Conservation (phyloP, 2,797 vertebrate genomes). For the Platyrinchus mystaceus region DNA sequence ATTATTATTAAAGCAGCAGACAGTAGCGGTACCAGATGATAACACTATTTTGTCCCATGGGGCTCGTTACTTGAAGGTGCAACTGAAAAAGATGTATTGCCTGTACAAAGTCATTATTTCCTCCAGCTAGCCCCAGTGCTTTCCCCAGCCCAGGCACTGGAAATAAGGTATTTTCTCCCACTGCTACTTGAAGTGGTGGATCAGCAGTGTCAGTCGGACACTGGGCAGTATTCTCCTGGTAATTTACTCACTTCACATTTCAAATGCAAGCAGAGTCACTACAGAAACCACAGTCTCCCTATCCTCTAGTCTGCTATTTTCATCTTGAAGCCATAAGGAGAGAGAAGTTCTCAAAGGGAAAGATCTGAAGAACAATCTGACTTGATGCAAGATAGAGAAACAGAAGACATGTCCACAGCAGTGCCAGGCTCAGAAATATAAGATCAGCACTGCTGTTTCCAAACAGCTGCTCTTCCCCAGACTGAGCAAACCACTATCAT, state of each 20-base stretch:
- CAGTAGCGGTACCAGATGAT: not conserved
- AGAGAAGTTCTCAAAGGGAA: not conserved
- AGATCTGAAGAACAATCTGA: not conserved
- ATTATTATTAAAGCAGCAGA: not conserved
- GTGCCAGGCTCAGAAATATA: not conserved
- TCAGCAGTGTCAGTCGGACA: not conserved
- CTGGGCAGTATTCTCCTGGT: not conserved
- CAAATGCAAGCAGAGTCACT: not conserved
- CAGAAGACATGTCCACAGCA: not conserved
- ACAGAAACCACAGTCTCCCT: not conserved
- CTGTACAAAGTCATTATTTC: not conserved
- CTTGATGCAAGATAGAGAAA: not conserved
- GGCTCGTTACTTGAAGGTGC: not conserved
- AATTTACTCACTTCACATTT: not conserved
- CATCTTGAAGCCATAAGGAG: not conserved
- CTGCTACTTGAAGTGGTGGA: not conserved
- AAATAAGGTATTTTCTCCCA: not conserved
- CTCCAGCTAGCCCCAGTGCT: not conserved
- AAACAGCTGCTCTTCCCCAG: not conserved
- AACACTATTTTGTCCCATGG: not conserved
- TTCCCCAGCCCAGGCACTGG: not conserved
- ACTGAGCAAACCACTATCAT: not conserved
- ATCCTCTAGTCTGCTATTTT: not conserved
- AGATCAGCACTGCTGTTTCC: not conserved
- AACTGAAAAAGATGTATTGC: not conserved